Conservation (phyloP, 1,140 invertebrate species). For the Panulirus ornatus region DNA sequence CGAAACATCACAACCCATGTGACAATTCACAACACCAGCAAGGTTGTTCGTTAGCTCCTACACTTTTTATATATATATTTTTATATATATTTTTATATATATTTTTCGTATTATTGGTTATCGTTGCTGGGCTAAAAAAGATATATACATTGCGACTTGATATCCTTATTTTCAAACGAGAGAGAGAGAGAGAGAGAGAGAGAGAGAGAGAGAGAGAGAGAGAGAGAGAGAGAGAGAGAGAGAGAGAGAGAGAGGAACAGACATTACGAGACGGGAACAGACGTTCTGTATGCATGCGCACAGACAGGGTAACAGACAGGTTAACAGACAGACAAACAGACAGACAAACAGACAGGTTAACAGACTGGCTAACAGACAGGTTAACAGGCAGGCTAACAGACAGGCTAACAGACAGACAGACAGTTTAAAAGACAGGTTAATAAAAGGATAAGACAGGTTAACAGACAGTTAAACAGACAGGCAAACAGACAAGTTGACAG, state of each 20-base stretch:
- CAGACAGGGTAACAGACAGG: background rate
- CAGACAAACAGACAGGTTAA: background rate
- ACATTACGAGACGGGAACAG: background rate
- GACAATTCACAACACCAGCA: background rate
- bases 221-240: constrained; percentile 47
- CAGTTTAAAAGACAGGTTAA: background rate
- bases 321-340: background rate
- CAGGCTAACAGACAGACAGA: background rate
- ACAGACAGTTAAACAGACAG: no score
- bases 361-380: background rate
- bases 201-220: constrained; percentile 49
- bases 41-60: background rate
- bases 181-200: constrained; percentile 26
- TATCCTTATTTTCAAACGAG: background rate
- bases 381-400: background rate
- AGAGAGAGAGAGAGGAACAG: constrained; percentile 13
- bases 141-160: background rate
- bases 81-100: background rate
- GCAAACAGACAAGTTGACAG: no score
- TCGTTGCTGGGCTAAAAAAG: background rate
- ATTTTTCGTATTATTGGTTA: background rate
- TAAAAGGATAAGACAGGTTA: no score
- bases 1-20: background rate
- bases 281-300: background rate
- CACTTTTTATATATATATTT: background rate